Conservation (phyloP, 2,797 vertebrate species). For the Clarias laeviceps region DNA sequence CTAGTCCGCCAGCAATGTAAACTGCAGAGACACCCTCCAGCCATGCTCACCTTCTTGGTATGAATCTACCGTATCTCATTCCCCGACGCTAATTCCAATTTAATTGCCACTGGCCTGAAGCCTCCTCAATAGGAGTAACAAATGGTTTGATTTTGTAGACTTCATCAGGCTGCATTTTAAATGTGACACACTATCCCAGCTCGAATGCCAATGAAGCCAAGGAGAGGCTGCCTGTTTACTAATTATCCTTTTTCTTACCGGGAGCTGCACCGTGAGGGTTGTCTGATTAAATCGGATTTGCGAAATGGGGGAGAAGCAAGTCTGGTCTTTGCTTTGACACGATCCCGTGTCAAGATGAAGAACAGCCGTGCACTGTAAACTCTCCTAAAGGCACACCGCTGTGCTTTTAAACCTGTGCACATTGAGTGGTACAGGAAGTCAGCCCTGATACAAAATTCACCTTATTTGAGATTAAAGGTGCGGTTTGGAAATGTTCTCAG, state of each 20-base stretch:
- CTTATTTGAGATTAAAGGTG: not conserved
- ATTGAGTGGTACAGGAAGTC: not conserved
- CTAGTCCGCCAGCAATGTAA: conserved; percentile 65
- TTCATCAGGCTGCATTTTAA: conserved; percentile 99
- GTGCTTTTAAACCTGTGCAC: not conserved
- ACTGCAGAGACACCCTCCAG: conserved; percentile 77
- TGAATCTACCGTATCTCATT: conserved; percentile 84
- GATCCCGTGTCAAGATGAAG: conserved; percentile 80
- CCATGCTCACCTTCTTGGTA: conserved; percentile 84
- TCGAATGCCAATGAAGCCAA: conserved; percentile 99
- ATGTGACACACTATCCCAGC: conserved; percentile 99
- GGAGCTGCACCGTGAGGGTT: conserved; percentile 93
- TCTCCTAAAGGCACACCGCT: conserved; percentile 75
- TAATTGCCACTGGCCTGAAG: conserved; percentile 99
- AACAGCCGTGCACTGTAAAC: conserved; percentile 80
- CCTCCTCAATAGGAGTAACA: conserved; percentile 99
- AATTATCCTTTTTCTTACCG: conserved; percentile 95
- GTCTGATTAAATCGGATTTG: conserved; percentile 99
- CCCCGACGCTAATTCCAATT: conserved; percentile 99
- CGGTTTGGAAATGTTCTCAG: not conserved
- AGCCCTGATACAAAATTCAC: not conserved
- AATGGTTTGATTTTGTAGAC: conserved; percentile 99
- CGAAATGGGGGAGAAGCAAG: conserved; percentile 83
- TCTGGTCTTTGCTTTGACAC: conserved; percentile 87
- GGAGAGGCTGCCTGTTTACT: conserved; percentile 99